Percentiles rank a stretch among this genome's conserved stretches.
Conservation (phyloP, 1,140 invertebrate species). For the Sitophilus oryzae region DNA sequence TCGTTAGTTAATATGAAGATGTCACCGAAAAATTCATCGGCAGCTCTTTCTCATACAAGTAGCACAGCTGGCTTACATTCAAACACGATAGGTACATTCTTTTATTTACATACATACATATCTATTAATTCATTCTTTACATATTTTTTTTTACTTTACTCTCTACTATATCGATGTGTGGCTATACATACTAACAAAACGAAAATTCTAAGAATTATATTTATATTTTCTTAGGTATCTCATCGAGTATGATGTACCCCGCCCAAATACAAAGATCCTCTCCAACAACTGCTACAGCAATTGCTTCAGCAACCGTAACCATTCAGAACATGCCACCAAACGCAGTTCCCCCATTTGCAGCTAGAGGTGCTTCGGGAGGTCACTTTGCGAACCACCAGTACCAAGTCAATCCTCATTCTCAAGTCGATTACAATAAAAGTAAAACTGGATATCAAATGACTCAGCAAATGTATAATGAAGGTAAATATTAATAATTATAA, state of each 20-base stretch:
- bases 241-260: constrained; percentile 50
- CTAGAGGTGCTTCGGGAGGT: constrained; percentile 45
- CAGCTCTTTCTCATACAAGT: constrained; percentile 49
- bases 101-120: no score
- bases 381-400: constrained; percentile 36
- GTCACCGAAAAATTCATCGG: constrained; percentile 42
- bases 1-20: constrained; percentile 42
- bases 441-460: constrained; percentile 40
- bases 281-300: constrained; percentile 54
- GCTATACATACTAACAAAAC: no score
- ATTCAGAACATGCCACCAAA: constrained; percentile 52
- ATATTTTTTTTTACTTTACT: no score
- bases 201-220: no score
- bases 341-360: constrained; percentile 51
- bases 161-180: no score
- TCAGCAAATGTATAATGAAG: constrained; percentile 35
- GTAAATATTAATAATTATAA: constrained; percentile 8
- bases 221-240: constrained; percentile 20
- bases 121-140: no score
- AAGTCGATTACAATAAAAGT: constrained; percentile 35
- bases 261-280: constrained; percentile 52
- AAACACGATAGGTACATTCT: constrained; percentile 45
- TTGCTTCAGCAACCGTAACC: constrained; percentile 52
- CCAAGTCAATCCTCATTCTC: constrained; percentile 37
- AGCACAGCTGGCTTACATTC: constrained; percentile 46